Base-by-base conservation (phyloP, 1,140 invertebrate genomes). In the Leptestheria dahalacensis region DNA sequence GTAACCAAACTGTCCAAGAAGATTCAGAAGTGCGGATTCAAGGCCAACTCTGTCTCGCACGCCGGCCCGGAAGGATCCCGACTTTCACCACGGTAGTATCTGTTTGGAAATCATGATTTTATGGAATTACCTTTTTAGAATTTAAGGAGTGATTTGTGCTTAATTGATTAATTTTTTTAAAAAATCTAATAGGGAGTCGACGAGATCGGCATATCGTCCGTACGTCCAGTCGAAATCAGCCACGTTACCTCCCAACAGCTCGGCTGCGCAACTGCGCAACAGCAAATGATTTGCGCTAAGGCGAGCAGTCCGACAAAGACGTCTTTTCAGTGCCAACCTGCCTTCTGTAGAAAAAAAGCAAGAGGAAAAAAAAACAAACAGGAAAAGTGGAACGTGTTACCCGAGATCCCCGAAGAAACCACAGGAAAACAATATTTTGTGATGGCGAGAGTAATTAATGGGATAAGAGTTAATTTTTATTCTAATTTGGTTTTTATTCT, bases 1-100 rank as follows among this genome's bases (percentile, higher is more conserved):
- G 91, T 97, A 41, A 79, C 83, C 51, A 79, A 89, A 64, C 78
- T 97, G 21, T 84, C 85, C 59, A 90, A 91, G 68, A 90, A 91
- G 73, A 91, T 97, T 68, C 85, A 92, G 73, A 91, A 92, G 70
- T 85, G 86, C 74, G 92, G 93, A 57, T 94, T 89, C 74, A 91
- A 91, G 69, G 87, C 90, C 63, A 86, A 84, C 68, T 81, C 82
- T 57, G 29, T 47, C 23, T 50, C 26, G 12, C 49, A 48, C 56
- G 58, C 54, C 46, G 75, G 79, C 63, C 72, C 77, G 57, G 79
- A 80, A 62, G 80, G 67, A 71, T 73, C 62, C 74, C 80, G 70
- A 78, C 77, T 72, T 74, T 83, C 82, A 63, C 81, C 82, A 69
- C 81, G 82, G 81, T 83, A 76, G 65, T 61, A 57, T 28, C 48